phyloP scores from a whole-genome alignment of 2,888 invertebrate genomes.

The Trimorus sp. region DNA sequence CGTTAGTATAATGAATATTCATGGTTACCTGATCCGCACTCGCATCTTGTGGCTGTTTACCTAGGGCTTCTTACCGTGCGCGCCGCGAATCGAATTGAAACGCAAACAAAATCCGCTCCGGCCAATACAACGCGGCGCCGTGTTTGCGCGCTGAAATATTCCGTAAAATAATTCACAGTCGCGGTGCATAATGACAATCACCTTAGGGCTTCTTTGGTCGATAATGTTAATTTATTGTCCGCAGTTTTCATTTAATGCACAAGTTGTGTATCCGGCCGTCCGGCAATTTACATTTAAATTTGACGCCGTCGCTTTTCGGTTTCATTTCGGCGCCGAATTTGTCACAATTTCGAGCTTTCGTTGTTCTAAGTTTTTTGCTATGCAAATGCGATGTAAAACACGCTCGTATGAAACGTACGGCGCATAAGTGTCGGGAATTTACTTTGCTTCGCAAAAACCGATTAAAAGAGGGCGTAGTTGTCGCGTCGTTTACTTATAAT shows the following conservation, averaged over 20 bases:
- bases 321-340: neutral
- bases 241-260: slow-evolving; percentile 28
- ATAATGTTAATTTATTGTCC: slow-evolving; percentile 58
- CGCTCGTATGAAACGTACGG: neutral
- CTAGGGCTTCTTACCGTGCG: no score
- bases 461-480: no score
- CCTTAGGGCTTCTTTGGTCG: slow-evolving; percentile 53
- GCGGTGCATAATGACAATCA: slow-evolving; percentile 33
- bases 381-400: no score
- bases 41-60: no score
- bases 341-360: neutral
- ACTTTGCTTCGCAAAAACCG: no score
- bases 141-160: slow-evolving; percentile 16
- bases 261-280: slow-evolving; percentile 32
- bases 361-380: no score
- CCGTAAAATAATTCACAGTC: slow-evolving; percentile 38
- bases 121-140: no score
- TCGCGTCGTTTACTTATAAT: no score
- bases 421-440: neutral
- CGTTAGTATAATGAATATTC: no score
- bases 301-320: neutral
- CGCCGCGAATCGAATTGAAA: no score
- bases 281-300: slow-evolving; percentile 41
- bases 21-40: no score
- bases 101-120: no score